A percentile compares a stretch with the other conserved stretches of the same genome.
phyloP scores from a whole-genome alignment of 2,113 vertebrate species.

The Hipposideros armiger region DNA sequence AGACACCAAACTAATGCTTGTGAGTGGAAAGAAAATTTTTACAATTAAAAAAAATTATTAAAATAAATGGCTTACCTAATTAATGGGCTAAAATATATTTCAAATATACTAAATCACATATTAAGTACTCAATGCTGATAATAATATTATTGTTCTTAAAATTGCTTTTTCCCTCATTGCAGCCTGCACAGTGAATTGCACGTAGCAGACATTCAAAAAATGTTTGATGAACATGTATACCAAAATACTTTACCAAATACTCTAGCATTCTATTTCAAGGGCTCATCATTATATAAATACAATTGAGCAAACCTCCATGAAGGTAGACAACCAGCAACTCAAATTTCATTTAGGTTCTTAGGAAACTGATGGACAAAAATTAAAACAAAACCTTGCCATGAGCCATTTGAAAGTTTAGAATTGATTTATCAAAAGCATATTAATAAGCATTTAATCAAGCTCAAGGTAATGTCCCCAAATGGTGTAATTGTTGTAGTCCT shows the following conservation, averaged over 20 bases:
- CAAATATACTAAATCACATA: not conserved
- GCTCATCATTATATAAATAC: not conserved
- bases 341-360: slow-evolving; percentile 6
- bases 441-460: not conserved
- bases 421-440: not conserved
- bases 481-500: not conserved
- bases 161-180: not conserved
- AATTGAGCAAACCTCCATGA: not conserved
- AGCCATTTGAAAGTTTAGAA: not conserved
- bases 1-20: not conserved
- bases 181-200: not conserved
- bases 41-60: not conserved
- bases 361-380: slow-evolving; percentile 49
- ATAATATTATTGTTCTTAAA: not conserved
- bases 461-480: not conserved
- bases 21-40: not conserved
- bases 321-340: not conserved
- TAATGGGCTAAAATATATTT: not conserved
- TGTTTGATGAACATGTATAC: not conserved
- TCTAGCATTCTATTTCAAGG: not conserved
- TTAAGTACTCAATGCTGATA: not conserved
- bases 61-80: not conserved
- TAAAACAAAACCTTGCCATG: not conserved
- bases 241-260: not conserved
- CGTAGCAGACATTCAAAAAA: not conserved